Percentiles rank a stretch among this genome's conserved stretches.
Evolutionary conservation across 1,140 invertebrate species (phyloP).

Genomic region (Trinorchestia longiramus): DNA sequence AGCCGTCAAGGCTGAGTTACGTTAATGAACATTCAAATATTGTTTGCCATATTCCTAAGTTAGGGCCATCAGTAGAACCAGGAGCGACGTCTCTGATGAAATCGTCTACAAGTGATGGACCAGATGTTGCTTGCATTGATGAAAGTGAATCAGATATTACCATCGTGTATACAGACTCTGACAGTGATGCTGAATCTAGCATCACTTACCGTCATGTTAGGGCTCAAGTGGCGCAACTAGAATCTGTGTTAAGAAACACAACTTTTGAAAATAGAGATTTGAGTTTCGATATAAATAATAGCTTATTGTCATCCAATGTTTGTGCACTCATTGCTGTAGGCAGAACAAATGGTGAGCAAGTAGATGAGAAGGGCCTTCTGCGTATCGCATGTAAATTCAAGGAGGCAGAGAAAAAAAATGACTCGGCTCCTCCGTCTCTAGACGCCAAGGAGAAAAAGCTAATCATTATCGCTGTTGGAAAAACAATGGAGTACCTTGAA

Average conservation of each 20-base stretch:
- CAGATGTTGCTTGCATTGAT: not conserved
- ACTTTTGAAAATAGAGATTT: not conserved
- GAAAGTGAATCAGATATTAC: not conserved
- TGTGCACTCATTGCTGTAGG: slow-evolving; percentile 9
- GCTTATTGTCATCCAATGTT: slow-evolving; percentile 4
- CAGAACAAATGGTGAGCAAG: not conserved
- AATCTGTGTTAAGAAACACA: not conserved
- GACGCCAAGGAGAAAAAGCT: not conserved
- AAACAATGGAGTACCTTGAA: not conserved
- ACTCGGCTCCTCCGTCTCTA: not conserved
- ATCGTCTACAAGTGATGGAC: not conserved
- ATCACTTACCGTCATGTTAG: not conserved
- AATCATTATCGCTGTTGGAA: not conserved
- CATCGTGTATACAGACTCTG: not conserved
- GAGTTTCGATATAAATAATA: not conserved
- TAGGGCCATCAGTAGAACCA: not conserved
- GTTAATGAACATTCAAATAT: slow-evolving; percentile 8
- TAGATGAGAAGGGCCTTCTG: not conserved
- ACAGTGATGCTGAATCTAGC: not conserved
- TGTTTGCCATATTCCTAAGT: not conserved
- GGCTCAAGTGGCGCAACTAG: not conserved
- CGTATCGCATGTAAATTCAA: not conserved
- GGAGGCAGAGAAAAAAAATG: not conserved
- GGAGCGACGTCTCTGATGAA: not conserved
- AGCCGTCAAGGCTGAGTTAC: not conserved